Evolutionary conservation across 2,888 invertebrate genomes (phyloP), one percentile per base, ranked within the genome.

Genomic region (Himalopsyche anomala): DNA sequence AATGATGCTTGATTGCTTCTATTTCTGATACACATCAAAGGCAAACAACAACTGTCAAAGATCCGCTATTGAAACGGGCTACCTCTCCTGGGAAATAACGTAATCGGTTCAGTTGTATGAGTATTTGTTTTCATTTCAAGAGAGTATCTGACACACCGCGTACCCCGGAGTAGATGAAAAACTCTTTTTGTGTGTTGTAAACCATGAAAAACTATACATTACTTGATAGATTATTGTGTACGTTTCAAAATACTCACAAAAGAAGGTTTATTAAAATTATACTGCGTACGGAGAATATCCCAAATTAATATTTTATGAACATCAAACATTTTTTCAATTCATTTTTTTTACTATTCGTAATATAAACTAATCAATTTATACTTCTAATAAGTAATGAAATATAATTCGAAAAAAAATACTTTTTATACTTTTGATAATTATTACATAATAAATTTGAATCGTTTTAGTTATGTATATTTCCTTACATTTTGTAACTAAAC

Each of bases 11-110:
- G 62, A 62, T 62, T 62, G 62, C 62, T 62, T 62, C 19, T 19
- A 28, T 28, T 19, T 62, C 62, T 62, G 62, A 62, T 62, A 19
- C 19, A 62, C 62, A 62, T 62, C 62, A 62, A 62, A 62, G 5
- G 62, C 62, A 62, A 62, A 62, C 62, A 62, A 62, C 62, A 62
- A 51, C 62, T 62, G 62, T 62, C 62, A 62, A 62, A 62, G 62
- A 62, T 62, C 62, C 62, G 62, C 62, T 19, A 62, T 62, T 62
- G 62, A 62, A 62, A 62, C 62, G 15, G n/a, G 62, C 62, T 28
- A 9, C 62, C 19, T 62, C n/a, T 19, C 62, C 62, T 11, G 62
- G 62, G 62, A 62, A 62, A 62, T 62, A 62, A 19, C 62, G 62
- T 62, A 62, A 62, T 62, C 62, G 62, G n/a, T 62, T 9, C 62